phyloP scores from a whole-genome alignment of 2,113 vertebrate genomes.

The Ictalurus punctatus region DNA sequence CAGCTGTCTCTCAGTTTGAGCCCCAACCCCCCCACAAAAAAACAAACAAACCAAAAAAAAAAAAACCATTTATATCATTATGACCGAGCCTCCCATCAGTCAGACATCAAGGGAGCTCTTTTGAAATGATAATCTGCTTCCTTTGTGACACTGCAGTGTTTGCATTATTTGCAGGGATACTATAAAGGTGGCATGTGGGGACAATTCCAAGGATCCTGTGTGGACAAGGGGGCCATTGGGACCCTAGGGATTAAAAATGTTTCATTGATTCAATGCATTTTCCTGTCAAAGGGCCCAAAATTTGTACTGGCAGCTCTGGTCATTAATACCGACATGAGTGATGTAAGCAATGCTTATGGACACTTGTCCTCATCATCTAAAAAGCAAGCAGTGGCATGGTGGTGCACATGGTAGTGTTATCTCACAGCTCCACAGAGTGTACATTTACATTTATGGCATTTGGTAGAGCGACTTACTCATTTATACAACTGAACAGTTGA shows the following conservation, averaged over 20 bases:
- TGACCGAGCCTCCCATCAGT: background rate
- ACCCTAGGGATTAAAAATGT: background rate
- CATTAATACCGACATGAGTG: no score
- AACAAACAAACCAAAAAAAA: no score
- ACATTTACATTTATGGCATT: no score
- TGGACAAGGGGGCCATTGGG: background rate
- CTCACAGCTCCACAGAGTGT: background rate
- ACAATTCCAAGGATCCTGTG: background rate
- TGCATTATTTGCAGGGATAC: background rate
- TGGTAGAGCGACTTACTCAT: no score
- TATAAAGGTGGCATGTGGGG: background rate
- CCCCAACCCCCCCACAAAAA: no score
- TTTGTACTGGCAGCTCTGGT: background rate
- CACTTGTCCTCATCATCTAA: background rate
- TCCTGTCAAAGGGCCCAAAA: background rate
- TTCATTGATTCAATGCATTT: background rate
- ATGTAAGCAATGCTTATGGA: background rate
- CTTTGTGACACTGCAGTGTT: background rate
- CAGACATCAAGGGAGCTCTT: background rate
- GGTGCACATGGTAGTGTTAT: background rate
- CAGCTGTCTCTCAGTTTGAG: background rate
- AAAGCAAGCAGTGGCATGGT: background rate
- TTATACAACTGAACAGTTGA: no score
- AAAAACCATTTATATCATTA: background rate
- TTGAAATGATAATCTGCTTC: background rate